A percentile compares a stretch with the other conserved stretches of the same genome.
Evolutionary conservation across 2,113 vertebrate species (phyloP).

Genomic region (Ondatra zibethicus): DNA sequence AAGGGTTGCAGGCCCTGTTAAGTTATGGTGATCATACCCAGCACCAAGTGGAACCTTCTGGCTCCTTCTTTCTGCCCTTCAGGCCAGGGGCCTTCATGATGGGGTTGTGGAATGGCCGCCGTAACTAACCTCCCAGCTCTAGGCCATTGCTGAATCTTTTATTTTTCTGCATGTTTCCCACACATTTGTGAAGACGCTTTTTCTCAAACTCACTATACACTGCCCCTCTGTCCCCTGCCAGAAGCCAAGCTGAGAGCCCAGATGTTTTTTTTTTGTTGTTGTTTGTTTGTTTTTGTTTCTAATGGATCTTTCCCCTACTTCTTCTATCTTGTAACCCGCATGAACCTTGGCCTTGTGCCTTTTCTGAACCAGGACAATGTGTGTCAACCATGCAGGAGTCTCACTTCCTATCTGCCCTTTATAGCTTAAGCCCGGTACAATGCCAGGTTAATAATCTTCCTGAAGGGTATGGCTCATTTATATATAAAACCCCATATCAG

Average conservation of each 20-base stretch:
- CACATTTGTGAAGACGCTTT: background rate
- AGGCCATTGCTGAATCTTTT: background rate
- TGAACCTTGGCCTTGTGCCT: background rate
- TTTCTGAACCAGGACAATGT: background rate
- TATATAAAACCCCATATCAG: background rate
- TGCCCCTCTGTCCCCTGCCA: background rate
- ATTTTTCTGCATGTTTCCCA: background rate
- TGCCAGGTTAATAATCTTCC: background rate
- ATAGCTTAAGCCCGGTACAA: background rate
- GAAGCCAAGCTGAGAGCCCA: background rate
- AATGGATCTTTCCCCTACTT: background rate
- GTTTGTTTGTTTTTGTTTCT: background rate
- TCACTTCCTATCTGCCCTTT: constrained; percentile 1
- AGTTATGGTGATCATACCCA: background rate
- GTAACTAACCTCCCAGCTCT: background rate
- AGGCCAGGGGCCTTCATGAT: background rate
- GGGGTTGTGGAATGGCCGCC: background rate
- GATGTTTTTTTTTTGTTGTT: background rate
- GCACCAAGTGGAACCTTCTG: background rate
- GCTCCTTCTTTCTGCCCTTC: background rate
- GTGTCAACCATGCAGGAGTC: background rate
- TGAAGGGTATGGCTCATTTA: background rate
- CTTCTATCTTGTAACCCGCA: background rate
- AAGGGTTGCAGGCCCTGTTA: background rate
- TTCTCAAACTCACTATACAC: background rate